A percentile compares a stretch with the other conserved stretches of the same genome.
phyloP scores from a whole-genome alignment of 2,113 vertebrate species.

The Trachemys scripta region DNA sequence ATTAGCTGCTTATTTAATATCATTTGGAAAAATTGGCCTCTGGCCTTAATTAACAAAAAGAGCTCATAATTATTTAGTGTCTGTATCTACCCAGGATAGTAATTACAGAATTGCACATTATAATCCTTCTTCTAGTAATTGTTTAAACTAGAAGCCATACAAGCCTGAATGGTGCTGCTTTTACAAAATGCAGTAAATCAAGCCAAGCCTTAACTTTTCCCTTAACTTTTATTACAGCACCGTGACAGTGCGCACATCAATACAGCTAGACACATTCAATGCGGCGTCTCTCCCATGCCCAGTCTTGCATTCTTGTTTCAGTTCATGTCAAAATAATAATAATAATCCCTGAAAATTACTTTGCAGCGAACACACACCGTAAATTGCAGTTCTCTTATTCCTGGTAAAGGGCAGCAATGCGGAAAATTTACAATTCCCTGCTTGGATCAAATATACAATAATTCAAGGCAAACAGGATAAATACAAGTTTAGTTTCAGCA shows the following conservation, averaged over 20 bases:
- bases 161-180: neutral
- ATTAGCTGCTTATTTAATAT: neutral
- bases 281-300: neutral
- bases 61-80: neutral
- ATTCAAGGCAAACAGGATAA: neutral
- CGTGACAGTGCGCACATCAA: accelerated
- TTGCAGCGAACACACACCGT: neutral
- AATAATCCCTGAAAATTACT: neutral
- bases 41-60: neutral
- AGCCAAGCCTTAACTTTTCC: neutral
- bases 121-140: neutral
- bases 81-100: neutral
- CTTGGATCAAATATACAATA: neutral
- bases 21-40: neutral
- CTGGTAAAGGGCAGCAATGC: neutral
- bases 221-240: neutral
- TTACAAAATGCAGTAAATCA: neutral
- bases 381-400: neutral
- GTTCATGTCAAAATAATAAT: neutral
- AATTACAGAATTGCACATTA: neutral
- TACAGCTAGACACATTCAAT: neutral
- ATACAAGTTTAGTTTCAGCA: neutral
- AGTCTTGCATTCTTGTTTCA: neutral
- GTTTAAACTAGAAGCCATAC: neutral
- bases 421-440: neutral